Percentiles rank a stretch among this genome's conserved stretches.
Conservation (phyloP, 2,888 invertebrate genomes). For the Campaea margaritaria region DNA sequence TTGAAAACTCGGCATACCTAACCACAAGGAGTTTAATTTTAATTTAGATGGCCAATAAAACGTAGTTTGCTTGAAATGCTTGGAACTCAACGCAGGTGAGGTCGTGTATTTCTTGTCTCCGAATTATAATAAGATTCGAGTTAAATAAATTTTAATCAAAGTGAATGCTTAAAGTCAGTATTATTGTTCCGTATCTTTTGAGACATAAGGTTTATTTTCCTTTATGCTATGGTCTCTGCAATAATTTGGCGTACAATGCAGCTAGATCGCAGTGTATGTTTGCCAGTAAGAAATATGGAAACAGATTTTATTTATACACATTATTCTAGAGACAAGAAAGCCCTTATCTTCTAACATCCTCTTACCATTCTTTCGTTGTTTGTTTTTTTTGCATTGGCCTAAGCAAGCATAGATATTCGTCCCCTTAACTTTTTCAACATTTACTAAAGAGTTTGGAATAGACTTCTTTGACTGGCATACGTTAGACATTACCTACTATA, state of each 20-base stretch:
- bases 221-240: slow-evolving; percentile 47
- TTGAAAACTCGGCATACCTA: slow-evolving; percentile 6
- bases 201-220: slow-evolving; percentile 24
- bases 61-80: slow-evolving; percentile 9
- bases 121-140: slow-evolving; percentile 37
- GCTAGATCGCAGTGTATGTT: slow-evolving; percentile 65
- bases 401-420: too few species aligned
- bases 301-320: not conserved
- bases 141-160: slow-evolving; percentile 45
- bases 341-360: too few species aligned
- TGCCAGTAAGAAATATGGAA: slow-evolving; percentile 54
- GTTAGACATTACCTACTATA: too few species aligned
- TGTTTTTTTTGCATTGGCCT: too few species aligned
- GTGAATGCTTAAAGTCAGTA: slow-evolving; percentile 17
- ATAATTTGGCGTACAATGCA: slow-evolving; percentile 64
- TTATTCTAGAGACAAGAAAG: too few species aligned
- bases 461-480: too few species aligned
- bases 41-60: slow-evolving; percentile 26
- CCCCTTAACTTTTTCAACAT: too few species aligned
- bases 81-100: slow-evolving; percentile 32
- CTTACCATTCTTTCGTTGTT: too few species aligned
- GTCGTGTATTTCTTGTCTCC: slow-evolving; percentile 36
- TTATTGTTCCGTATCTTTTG: not conserved
- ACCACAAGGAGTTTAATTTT: slow-evolving; percentile 10
- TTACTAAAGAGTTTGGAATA: too few species aligned